phyloP scores from a whole-genome alignment of 1,140 invertebrate genomes.

The Hylaeus volcanicus region DNA sequence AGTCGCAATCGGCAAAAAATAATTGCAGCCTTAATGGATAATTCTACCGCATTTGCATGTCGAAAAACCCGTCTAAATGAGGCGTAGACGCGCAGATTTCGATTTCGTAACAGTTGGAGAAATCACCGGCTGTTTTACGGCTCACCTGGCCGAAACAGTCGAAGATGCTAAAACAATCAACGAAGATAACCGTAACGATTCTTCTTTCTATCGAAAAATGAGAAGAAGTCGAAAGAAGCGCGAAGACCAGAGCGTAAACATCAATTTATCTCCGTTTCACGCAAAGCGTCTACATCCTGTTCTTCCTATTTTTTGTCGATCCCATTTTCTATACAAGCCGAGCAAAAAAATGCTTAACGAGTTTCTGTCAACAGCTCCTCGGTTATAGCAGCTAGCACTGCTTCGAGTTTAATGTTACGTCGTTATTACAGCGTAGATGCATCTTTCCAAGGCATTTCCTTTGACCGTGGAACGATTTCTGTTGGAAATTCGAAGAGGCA shows the following conservation, averaged over 20 bases:
- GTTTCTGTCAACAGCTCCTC: not conserved
- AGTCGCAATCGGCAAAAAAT: not conserved
- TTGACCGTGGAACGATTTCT: no score
- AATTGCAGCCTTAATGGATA: constrained; percentile 6
- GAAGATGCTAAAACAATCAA: constrained; percentile 72
- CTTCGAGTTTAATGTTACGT: not conserved
- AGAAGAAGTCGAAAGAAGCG: not conserved
- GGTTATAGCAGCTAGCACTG: not conserved
- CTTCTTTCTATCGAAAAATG: constrained; percentile 4
- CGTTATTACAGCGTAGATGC: not conserved
- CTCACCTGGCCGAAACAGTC: constrained; percentile 56
- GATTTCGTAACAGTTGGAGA: constrained; percentile 37
- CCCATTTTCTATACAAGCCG: not conserved
- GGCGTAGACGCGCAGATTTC: not conserved
- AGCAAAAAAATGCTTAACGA: constrained; percentile 12
- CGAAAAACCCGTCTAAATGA: not conserved
- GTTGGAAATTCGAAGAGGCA: no score
- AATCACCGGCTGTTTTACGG: constrained; percentile 46
- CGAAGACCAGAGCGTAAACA: constrained; percentile 2
- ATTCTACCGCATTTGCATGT: not conserved
- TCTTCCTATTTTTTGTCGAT: not conserved
- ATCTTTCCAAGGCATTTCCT: not conserved
- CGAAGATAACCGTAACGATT: constrained; percentile 66
- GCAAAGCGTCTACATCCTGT: not conserved
- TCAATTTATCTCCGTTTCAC: not conserved